A percentile compares a stretch with the other conserved stretches of the same genome.
Evolutionary conservation across 2,113 vertebrate genomes (phyloP).

Genomic region (Oryzias melastigma): DNA sequence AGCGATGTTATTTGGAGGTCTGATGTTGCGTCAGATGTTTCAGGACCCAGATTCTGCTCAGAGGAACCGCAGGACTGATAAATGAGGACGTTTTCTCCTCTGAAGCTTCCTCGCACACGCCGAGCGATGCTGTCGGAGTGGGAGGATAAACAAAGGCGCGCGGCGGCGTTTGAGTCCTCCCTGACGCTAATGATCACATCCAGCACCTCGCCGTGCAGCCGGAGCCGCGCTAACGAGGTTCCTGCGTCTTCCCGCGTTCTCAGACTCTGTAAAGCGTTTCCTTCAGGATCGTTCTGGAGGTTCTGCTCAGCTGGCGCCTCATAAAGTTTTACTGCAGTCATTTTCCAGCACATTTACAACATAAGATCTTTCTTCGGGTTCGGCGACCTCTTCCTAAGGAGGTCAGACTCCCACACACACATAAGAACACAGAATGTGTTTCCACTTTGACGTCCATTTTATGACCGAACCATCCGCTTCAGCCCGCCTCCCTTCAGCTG

Average conservation of each 20-base stretch:
- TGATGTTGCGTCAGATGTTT: no score
- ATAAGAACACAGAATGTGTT: constrained; percentile 3
- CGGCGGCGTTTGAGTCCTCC: constrained; percentile 46
- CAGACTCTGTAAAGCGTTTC: no score
- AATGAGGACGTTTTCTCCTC: constrained; percentile 46
- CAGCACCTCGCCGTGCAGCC: constrained; percentile 39
- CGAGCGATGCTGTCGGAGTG: constrained; percentile 21
- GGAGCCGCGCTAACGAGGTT: constrained; percentile 55
- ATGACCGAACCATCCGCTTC: constrained; percentile 31
- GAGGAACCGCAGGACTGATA: no score
- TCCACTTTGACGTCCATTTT: constrained; percentile 12
- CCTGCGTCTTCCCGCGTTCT: constrained; percentile 17
- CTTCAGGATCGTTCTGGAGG: neutral
- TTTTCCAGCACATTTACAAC: neutral
- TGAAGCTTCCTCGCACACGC: constrained; percentile 22
- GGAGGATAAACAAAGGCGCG: constrained; percentile 39
- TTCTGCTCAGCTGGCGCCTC: neutral
- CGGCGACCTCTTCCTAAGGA: constrained; percentile 11
- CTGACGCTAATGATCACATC: constrained; percentile 53
- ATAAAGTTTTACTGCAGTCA: neutral
- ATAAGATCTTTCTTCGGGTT: constrained; percentile 2
- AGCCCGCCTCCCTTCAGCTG: neutral
- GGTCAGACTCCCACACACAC: constrained; percentile 18
- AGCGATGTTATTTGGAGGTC: no score
- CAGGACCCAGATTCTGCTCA: no score